A percentile compares a stretch with the other conserved stretches of the same genome.
These are phyloP conservation scores for Drosophila hamatofila DNA, from an alignment of 2,888 invertebrate species.

Conservation along the genomic window DNA sequence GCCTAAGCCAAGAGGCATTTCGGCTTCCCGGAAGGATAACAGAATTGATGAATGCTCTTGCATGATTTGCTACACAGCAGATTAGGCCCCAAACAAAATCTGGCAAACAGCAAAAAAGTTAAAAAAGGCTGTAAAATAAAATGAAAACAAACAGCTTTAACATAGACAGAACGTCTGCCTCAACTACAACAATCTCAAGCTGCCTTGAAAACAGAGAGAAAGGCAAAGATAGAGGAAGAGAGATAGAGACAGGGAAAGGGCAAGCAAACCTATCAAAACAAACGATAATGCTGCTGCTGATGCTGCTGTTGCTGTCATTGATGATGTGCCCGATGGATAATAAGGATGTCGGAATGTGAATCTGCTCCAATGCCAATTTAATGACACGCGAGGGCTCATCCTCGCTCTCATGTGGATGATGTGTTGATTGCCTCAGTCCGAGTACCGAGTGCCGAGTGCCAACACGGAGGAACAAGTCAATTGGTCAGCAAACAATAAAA, in stretches of 20 bases:
- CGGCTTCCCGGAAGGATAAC: conserved; percentile 48
- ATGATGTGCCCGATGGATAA: conserved; percentile 68
- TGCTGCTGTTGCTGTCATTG: conserved; percentile 35
- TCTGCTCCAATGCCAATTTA: conserved; percentile 58
- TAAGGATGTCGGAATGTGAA: conserved; percentile 60
- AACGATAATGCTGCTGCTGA: conserved; percentile 67
- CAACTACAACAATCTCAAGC: conserved; percentile 18
- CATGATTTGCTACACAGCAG: conserved; percentile 59
- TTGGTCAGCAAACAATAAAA: conserved; percentile 76
- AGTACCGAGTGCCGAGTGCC: neutral
- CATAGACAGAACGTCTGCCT: conserved; percentile 40
- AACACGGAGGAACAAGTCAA: conserved; percentile 51
- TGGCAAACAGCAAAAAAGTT: conserved; percentile 43
- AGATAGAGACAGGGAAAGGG: neutral
- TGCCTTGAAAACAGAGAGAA: neutral
- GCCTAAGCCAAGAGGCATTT: conserved; percentile 17
- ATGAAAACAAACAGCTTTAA: conserved; percentile 33
- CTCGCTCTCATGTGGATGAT: conserved; percentile 45
- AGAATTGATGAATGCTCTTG: conserved; percentile 75
- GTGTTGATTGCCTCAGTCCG: conserved; percentile 67
- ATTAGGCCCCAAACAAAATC: conserved; percentile 37
- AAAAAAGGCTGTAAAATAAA: conserved; percentile 46
- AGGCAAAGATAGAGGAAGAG: conserved; percentile 8
- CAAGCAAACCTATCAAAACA: conserved; percentile 68
- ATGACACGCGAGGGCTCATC: conserved; percentile 45